A percentile compares a stretch with the other conserved stretches of the same genome.
Evolutionary conservation across 2,797 vertebrate species (phyloP).

Genomic region (Miichthys miiuy): DNA sequence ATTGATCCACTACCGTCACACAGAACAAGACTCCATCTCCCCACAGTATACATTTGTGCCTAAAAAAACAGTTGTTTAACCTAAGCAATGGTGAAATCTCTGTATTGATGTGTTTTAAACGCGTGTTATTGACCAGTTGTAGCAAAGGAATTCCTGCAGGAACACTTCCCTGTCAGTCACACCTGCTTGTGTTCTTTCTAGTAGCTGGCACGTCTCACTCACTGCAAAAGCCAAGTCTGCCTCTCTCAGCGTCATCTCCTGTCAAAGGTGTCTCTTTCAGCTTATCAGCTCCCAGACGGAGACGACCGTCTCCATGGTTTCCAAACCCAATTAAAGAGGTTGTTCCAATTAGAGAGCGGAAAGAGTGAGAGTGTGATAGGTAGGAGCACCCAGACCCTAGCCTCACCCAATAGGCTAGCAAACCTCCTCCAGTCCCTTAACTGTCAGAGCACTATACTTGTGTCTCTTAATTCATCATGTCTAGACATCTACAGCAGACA

Average conservation of each 20-base stretch:
- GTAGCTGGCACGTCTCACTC: slow-evolving; percentile 19
- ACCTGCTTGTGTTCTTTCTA: background rate
- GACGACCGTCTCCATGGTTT: slow-evolving; percentile 65
- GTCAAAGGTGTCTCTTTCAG: slow-evolving; percentile 60
- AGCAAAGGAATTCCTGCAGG: background rate
- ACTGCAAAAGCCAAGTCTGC: slow-evolving; percentile 2
- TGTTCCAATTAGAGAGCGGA: slow-evolving; percentile 64
- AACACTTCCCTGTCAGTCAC: slow-evolving; percentile 13
- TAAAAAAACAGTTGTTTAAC: slow-evolving; percentile 14
- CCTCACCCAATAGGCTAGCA: slow-evolving; percentile 28
- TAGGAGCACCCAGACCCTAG: slow-evolving; percentile 24
- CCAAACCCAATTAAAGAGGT: slow-evolving; percentile 70
- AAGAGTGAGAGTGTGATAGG: slow-evolving; percentile 44
- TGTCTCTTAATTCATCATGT: slow-evolving; percentile 37
- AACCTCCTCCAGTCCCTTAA: slow-evolving; percentile 12
- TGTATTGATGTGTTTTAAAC: slow-evolving; percentile 17
- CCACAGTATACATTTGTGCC: background rate
- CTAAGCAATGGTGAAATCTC: background rate
- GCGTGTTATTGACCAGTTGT: slow-evolving; percentile 6
- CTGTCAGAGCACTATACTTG: slow-evolving; percentile 18
- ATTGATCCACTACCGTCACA: slow-evolving; percentile 21
- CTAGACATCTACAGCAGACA: slow-evolving; percentile 25
- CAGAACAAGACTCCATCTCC: background rate
- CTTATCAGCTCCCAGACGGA: slow-evolving; percentile 57
- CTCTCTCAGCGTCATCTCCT: slow-evolving; percentile 31